Evolutionary conservation across 2,113 vertebrate species (phyloP).

Genomic region (Circaetus gallicus): DNA sequence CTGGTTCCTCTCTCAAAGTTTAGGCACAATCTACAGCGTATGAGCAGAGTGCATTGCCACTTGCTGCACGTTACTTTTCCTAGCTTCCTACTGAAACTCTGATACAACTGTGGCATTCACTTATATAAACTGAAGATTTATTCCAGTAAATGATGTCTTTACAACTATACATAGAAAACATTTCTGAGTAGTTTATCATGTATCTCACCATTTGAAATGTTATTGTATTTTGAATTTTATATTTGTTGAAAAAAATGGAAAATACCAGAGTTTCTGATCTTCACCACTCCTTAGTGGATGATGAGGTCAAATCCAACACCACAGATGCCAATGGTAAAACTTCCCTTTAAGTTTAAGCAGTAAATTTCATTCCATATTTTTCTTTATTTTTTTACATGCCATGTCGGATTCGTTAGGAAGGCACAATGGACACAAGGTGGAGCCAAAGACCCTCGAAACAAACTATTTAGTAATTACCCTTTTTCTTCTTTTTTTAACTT

Average conservation of each 20-base stretch:
- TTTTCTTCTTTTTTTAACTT: not conserved
- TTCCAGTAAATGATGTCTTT: not conserved
- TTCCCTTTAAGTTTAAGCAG: not conserved
- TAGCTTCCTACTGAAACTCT: not conserved
- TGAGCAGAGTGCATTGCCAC: not conserved
- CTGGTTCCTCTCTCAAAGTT: not conserved
- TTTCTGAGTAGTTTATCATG: not conserved
- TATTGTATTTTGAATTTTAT: not conserved
- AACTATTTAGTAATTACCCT: not conserved
- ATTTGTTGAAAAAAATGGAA: not conserved
- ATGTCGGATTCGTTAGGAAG: not conserved
- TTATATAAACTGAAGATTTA: not conserved
- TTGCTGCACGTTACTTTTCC: not conserved
- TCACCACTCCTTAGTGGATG: not conserved
- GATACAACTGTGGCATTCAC: not conserved
- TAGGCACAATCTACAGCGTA: not conserved
- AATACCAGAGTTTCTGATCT: not conserved
- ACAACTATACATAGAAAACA: not conserved
- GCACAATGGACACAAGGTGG: conserved; percentile 59
- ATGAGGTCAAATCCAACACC: not conserved
- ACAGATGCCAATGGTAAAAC: not conserved
- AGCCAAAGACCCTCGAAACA: conserved; percentile 57
- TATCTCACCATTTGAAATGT: not conserved
- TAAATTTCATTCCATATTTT: not conserved
- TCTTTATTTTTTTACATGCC: not conserved